phyloP scores from a whole-genome alignment of 2,113 vertebrate genomes.

The Ophiodon elongatus region DNA sequence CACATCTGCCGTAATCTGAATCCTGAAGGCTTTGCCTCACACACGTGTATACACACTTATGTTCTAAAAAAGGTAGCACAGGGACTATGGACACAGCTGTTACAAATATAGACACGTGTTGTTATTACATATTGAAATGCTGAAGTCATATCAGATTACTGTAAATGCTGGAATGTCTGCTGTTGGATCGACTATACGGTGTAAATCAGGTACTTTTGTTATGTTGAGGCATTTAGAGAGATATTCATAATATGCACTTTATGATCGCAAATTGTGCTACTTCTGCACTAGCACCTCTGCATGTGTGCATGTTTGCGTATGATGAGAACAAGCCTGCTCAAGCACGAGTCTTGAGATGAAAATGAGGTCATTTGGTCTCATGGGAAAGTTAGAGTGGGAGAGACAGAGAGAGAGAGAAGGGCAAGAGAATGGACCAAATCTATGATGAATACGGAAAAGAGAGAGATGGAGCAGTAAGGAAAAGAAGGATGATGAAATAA shows the following conservation, averaged over 20 bases:
- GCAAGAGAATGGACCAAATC: conserved; percentile 31
- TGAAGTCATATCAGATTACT: not conserved
- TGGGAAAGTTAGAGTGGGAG: conserved; percentile 59
- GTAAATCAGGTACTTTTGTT: not conserved
- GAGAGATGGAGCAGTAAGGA: not conserved
- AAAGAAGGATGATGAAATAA: conserved; percentile 25
- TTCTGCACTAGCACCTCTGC: not conserved
- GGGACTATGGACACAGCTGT: conserved; percentile 31
- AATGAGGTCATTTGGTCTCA: conserved; percentile 61
- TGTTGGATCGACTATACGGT: not conserved
- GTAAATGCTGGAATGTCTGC: not conserved
- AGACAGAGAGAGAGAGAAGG: conserved; percentile 41
- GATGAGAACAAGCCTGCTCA: conserved; percentile 30
- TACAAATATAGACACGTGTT: not conserved
- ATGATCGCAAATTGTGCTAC: not conserved
- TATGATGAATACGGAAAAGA: conserved; percentile 9
- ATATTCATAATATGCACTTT: not conserved
- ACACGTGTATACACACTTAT: not conserved
- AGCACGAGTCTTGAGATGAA: conserved; percentile 42
- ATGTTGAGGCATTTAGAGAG: not conserved
- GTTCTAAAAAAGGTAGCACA: conserved; percentile 8
- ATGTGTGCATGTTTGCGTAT: conserved; percentile 14
- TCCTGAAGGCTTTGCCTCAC: conserved; percentile 19
- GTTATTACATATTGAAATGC: not conserved
- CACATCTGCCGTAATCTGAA: conserved; percentile 35